phyloP scores from a whole-genome alignment of 1,140 invertebrate species.

The Panonychus citri region DNA sequence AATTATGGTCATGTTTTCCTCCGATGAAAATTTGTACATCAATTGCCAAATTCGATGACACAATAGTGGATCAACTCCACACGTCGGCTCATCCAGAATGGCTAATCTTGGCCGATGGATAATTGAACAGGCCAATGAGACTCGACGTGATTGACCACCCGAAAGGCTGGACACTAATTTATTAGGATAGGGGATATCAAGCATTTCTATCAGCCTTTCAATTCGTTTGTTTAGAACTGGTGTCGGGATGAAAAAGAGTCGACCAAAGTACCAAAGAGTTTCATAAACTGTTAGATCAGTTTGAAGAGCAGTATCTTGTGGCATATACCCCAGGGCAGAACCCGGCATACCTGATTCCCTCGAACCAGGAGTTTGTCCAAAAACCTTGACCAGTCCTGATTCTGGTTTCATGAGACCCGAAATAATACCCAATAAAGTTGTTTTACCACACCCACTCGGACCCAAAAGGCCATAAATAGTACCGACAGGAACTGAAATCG shows the following conservation, averaged over 20 bases:
- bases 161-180: slow-evolving; percentile 26
- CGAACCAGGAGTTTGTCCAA: slow-evolving; percentile 15
- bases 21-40: slow-evolving; percentile 51
- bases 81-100: slow-evolving; percentile 82
- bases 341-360: slow-evolving; percentile 17
- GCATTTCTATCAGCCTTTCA: slow-evolving; percentile 63
- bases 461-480: neutral
- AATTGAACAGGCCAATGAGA: slow-evolving; percentile 71
- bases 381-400: slow-evolving; percentile 18
- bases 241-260: slow-evolving; percentile 60
- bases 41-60: slow-evolving; percentile 45
- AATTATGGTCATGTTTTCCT: slow-evolving; percentile 26
- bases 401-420: slow-evolving; percentile 20
- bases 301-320: slow-evolving; percentile 57
- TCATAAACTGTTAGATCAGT: slow-evolving; percentile 81
- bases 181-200: slow-evolving; percentile 46
- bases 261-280: slow-evolving; percentile 82
- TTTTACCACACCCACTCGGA: slow-evolving; percentile 29
- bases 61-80: slow-evolving; percentile 65
- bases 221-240: slow-evolving; percentile 33
- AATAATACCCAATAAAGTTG: slow-evolving; percentile 23
- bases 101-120: slow-evolving; percentile 80
- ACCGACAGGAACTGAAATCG: neutral
- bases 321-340: slow-evolving; percentile 15
- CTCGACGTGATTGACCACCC: slow-evolving; percentile 72